These are phyloP conservation scores for Camponotus floridanus DNA, from an alignment of 1,140 invertebrate species.

Conservation along the genomic window DNA sequence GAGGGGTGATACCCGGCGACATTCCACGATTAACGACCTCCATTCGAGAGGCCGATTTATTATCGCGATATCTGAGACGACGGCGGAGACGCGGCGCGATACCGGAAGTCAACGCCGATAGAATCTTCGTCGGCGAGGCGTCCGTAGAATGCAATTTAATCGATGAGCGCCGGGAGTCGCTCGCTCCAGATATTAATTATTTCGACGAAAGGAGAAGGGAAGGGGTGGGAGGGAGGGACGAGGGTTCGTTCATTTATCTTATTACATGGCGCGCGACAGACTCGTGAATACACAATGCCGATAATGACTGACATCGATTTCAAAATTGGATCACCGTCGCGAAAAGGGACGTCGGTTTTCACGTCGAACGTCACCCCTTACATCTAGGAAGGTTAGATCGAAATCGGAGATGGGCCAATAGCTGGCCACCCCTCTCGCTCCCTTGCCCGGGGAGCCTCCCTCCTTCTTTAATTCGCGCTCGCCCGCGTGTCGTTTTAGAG, in stretches of 20 bases:
- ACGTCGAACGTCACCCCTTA: constrained; percentile 5
- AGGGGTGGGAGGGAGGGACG: no score
- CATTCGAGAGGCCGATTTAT: constrained; percentile 61
- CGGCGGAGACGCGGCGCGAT: constrained; percentile 22
- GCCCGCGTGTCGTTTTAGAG: constrained; percentile 70
- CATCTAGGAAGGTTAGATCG: background rate
- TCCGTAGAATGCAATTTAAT: constrained; percentile 51
- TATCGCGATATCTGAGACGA: constrained; percentile 58
- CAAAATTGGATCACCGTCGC: constrained; percentile 41
- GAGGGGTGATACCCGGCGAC: constrained; percentile 54
- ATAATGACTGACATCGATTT: constrained; percentile 32
- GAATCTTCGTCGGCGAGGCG: constrained; percentile 49
- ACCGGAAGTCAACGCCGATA: constrained; percentile 59
- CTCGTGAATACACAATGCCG: constrained; percentile 44
- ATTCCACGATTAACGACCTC: constrained; percentile 59
- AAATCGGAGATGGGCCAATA: constrained; percentile 35
- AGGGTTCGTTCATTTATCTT: constrained; percentile 24
- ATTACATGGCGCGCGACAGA: constrained; percentile 1
- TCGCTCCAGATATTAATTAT: constrained; percentile 44
- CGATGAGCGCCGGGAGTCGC: constrained; percentile 9
- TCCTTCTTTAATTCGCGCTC: constrained; percentile 45
- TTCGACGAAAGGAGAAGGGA: background rate
- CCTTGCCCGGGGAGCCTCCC: background rate
- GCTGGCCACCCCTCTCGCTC: background rate
- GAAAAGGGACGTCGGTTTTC: background rate